Evolutionary conservation across 2,797 vertebrate species (phyloP).

Genomic region (Octomys mimax): DNA sequence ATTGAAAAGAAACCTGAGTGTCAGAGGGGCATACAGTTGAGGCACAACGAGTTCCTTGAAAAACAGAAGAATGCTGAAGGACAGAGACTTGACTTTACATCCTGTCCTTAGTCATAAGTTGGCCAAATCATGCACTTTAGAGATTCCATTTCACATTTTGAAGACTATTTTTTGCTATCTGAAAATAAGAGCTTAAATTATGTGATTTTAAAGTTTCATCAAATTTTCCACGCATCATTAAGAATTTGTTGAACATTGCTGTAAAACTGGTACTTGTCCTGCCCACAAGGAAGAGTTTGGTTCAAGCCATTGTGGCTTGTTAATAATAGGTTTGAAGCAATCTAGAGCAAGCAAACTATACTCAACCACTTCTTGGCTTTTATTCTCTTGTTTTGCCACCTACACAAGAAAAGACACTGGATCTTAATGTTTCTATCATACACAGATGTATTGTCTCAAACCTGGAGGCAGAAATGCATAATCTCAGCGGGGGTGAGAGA

Average conservation of each 20-base stretch:
- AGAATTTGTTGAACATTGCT: background rate
- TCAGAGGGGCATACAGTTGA: background rate
- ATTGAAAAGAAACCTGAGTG: background rate
- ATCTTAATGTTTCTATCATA: background rate
- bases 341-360: background rate
- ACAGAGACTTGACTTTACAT: background rate
- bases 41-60: background rate
- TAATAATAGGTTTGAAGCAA: background rate
- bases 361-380: background rate
- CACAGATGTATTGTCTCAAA: background rate
- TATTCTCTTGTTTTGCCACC: background rate
- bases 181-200: conserved; percentile 33
- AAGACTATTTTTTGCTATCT: background rate
- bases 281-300: background rate
- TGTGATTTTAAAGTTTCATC: background rate
- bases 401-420: background rate
- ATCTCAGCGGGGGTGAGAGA: background rate
- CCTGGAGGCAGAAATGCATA: background rate
- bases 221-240: background rate
- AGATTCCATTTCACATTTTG: background rate
- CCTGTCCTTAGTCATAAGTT: background rate
- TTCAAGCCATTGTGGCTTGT: background rate
- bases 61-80: background rate
- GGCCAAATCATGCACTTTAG: background rate
- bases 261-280: background rate